A percentile compares a stretch with the other conserved stretches of the same genome.
Evolutionary conservation across 2,888 invertebrate species (phyloP).

Genomic region (Slavum lentiscoides): DNA sequence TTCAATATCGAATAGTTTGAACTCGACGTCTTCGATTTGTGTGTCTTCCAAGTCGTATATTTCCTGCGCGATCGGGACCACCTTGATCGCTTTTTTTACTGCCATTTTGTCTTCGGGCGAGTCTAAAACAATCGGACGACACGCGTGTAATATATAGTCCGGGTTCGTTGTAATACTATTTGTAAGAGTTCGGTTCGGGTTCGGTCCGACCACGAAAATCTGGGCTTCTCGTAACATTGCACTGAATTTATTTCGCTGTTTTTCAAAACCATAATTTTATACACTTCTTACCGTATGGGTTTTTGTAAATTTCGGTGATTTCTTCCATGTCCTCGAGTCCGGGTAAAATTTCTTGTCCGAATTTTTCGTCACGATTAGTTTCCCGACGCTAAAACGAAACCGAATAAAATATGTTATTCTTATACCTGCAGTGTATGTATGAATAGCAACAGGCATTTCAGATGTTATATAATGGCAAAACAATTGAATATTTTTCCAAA

Average conservation of each 20-base stretch:
- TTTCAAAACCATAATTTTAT: neutral
- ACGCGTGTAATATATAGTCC: no score
- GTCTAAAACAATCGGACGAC: constrained; percentile 59
- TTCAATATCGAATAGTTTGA: constrained; percentile 71
- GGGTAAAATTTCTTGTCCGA: constrained; percentile 67
- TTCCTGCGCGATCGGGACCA: constrained; percentile 67
- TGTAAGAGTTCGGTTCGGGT: no score
- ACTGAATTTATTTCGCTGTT: neutral
- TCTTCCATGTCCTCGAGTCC: constrained; percentile 75
- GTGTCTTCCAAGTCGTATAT: constrained; percentile 67
- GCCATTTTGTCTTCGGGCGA: constrained; percentile 69
- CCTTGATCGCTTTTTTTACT: constrained; percentile 70
- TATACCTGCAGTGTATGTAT: no score
- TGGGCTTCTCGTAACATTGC: no score
- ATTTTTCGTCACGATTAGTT: constrained; percentile 70
- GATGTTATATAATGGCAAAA: no score
- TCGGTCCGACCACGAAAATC: no score
- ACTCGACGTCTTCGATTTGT: constrained; percentile 68
- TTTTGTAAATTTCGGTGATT: constrained; percentile 83
- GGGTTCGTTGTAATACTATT: no score
- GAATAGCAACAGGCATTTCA: no score
- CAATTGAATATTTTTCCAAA: no score
- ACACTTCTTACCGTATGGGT: constrained; percentile 72
- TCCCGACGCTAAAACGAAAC: constrained; percentile 66
- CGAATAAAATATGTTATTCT: constrained; percentile 7